Evolutionary conservation across 2,113 vertebrate genomes (phyloP).

Genomic region (Oostethus manadensis): DNA sequence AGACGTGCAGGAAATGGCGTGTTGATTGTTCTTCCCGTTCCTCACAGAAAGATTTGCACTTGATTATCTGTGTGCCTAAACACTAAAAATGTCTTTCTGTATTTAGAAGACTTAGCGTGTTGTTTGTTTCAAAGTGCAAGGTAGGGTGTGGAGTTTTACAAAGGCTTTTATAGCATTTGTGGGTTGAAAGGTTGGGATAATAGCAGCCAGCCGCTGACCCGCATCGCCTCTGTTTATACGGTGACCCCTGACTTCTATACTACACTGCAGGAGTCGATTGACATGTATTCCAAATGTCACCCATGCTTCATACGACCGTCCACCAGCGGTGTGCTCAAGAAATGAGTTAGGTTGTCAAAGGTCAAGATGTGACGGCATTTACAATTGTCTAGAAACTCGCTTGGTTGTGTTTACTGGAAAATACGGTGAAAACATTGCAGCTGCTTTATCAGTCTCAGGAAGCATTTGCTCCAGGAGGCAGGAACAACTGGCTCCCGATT

Average conservation of each 20-base stretch:
- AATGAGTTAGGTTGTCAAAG: slow-evolving; percentile 30
- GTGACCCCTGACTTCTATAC: slow-evolving; percentile 1
- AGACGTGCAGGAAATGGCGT: slow-evolving; percentile 44
- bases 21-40: slow-evolving; percentile 1
- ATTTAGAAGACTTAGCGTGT: not conserved
- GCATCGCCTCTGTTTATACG: slow-evolving; percentile 11
- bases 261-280: slow-evolving; percentile 1
- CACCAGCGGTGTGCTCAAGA: not conserved
- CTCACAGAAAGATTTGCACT: not conserved
- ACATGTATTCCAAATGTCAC: not conserved
- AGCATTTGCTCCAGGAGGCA: too few relatives aligned
- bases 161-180: slow-evolving; percentile 13
- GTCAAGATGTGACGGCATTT: slow-evolving; percentile 18
- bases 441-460: slow-evolving; percentile 65
- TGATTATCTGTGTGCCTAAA: not conserved
- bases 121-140: slow-evolving; percentile 38
- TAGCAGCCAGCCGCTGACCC: slow-evolving; percentile 35
- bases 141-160: slow-evolving; percentile 37
- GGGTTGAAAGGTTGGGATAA: slow-evolving; percentile 31
- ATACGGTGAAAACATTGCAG: slow-evolving; percentile 36
- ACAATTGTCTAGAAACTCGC: slow-evolving; percentile 2
- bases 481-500: slow-evolving; percentile 46
- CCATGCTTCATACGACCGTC: not conserved
- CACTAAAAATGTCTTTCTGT: not conserved
- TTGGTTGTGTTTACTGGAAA: slow-evolving; percentile 40